Percentiles rank a stretch among this genome's conserved stretches.
Conservation (phyloP, 2,888 invertebrate species). For the Cheilosia urbana region DNA sequence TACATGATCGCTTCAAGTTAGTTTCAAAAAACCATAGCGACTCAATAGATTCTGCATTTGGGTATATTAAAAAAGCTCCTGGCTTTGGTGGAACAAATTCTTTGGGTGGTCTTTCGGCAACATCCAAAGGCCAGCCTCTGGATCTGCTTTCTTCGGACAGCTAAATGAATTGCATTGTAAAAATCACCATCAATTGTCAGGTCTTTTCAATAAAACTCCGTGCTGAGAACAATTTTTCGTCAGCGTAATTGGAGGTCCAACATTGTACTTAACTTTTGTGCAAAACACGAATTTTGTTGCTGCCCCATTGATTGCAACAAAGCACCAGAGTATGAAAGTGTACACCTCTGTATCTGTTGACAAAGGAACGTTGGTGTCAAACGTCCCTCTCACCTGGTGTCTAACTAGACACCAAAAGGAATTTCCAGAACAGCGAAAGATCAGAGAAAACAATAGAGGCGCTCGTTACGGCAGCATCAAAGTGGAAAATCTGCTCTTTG, state of each 20-base stretch:
- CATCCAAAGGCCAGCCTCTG: background rate
- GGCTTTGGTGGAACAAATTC: conserved; percentile 50
- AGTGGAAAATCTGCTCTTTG: conserved; percentile 82
- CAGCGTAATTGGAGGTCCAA: conserved; percentile 67
- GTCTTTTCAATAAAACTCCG: conserved; percentile 29
- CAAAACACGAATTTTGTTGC: conserved; percentile 58
- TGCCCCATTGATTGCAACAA: conserved; percentile 58
- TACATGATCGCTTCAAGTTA: too few species aligned
- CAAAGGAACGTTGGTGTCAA: conserved; percentile 76
- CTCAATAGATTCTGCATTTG: too few species aligned
- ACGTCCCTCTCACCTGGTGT: conserved; percentile 76
- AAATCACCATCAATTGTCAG: conserved; percentile 26
- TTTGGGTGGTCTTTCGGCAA: conserved; percentile 69
- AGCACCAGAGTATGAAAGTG: conserved; percentile 79
- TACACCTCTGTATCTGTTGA: conserved; percentile 80
- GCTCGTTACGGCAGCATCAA: conserved; percentile 83
- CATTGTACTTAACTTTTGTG: conserved; percentile 54
- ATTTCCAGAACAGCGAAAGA: conserved; percentile 81
- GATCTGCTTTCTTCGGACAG: conserved; percentile 3
- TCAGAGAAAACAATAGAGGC: conserved; percentile 78
- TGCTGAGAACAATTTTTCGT: conserved; percentile 68
- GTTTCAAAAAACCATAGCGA: too few species aligned
- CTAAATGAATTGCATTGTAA: conserved; percentile 13
- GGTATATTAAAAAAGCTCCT: background rate
- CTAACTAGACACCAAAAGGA: conserved; percentile 74